Base-by-base conservation (phyloP, 1,140 invertebrate genomes). In the Oedothorax gibbosus region DNA sequence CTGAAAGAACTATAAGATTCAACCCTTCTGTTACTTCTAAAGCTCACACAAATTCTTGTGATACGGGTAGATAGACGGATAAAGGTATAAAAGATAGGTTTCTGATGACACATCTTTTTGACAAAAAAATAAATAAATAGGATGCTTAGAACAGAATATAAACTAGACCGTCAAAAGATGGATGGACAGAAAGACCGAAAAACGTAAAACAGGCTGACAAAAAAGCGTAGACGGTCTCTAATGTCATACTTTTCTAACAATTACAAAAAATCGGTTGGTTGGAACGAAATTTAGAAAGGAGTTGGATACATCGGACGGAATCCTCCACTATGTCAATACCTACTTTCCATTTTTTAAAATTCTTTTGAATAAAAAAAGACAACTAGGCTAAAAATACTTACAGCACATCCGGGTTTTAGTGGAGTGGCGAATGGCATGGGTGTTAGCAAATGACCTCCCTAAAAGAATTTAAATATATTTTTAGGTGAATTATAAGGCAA, bases 401-500 rank as follows among this genome's bases (percentile, higher is more conserved):
- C 96, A 86, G 98, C 98, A 84, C 97, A 96, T 76, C 98, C 98
- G 4, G 98, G 98, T 91, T 99, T 99, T 93, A 97, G 96, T 9
- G 96, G 95, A 11, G 96, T 98, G 15, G 95, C 96, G 54, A 97
- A 97, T 21, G 98, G 98, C 35, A 99, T 90, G 35, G 97, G 96
- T 62, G 98, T 98, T 5, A 99, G 93, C 4, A 99, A 95, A 91
- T 97, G 96, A 1, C 96, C 96, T 14, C 97, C 98, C 86, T 86
- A 56, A 10, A 78, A 78, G 20, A 35, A 10, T 6, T 15, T 2
- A 69, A 50, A 65, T 11, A n/a, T n/a, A 64, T 10, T n/a, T 18
- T 65, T 14, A 20, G 11, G 0, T 65, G 62, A 65, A 65, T 8
- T 0, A 7, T 4, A 15, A 20, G 35, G n/a, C 12, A 20, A 20